Evolutionary conservation across 2,113 vertebrate species (phyloP).

Genomic region (Psittacula cyanocephala): DNA sequence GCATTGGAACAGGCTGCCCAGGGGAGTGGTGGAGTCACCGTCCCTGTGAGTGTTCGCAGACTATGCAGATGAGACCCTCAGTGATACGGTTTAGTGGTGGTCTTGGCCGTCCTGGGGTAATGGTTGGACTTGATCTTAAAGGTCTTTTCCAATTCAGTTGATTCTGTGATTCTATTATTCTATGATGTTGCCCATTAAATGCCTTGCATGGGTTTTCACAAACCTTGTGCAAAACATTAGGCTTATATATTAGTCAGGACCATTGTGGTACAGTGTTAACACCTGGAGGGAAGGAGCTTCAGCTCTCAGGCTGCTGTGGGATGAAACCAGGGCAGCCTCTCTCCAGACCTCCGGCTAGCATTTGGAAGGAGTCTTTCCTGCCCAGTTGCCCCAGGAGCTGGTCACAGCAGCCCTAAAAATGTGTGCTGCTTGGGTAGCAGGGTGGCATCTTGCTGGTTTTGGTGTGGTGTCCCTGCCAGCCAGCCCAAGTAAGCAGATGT

Average conservation of each 20-base stretch:
- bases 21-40: not conserved
- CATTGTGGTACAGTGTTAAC: not conserved
- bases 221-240: not conserved
- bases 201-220: not conserved
- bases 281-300: not conserved
- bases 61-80: not conserved
- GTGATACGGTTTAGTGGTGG: not conserved
- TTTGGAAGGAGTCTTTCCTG: not conserved
- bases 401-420: not conserved
- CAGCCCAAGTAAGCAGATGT: not conserved
- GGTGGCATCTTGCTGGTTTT: not conserved
- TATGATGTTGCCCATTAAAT: not conserved
- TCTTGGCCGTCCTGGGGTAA: not conserved
- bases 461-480: not conserved
- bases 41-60: not conserved
- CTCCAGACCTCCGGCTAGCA: accelerated
- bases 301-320: not conserved
- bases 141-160: not conserved
- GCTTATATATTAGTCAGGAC: slow-evolving; percentile 21
- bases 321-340: not conserved
- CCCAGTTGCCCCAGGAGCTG: accelerated
- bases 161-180: not conserved
- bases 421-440: not conserved
- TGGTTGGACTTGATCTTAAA: not conserved
- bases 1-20: not conserved